Base-by-base conservation (phyloP, 2,888 invertebrate species). In the Empis stercorea region DNA sequence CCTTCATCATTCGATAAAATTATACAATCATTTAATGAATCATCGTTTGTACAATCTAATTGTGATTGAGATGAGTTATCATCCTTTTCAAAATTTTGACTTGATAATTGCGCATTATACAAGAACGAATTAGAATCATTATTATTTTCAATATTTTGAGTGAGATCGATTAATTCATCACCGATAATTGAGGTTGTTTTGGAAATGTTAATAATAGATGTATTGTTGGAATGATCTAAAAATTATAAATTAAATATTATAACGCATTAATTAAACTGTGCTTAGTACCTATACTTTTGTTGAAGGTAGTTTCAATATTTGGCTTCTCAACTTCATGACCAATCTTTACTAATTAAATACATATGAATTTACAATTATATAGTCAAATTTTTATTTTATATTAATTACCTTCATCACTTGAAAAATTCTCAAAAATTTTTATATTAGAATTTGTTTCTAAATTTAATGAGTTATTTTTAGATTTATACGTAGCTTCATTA, bases 1-100 rank as follows among this genome's bases (percentile, higher is more conserved):
- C 80, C 64, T 67, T 81, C 80, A 54, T 76, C 76, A 57, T 81
- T 79, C 2, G 67, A 67, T 17, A 68, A 54, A 10, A 65, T 38
- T 10, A 60, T 53, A 39, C 73, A 74, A n/a, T 59, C 59, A 44
- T 56, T 54, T 4, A 27, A 6, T 37, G 73, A 73, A n/a, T 43
- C 48, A 10, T 53, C 49, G 13, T 49, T 48, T 2, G 47, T 54
- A 13, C 45, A 38, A 3, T 38, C 20, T 43, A 41, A 11, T 34
- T 17, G 38, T 11, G 13, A 17, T 16, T 9, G 13, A n/a, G 1
- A 10, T 11, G 38, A 38, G 7, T 27, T 27, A 6, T 4, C 23
- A 27, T 27, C 5, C 4, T 27, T 27, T 9, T 27, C 9, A 27
- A 27, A 27, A 27, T 27, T 27, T 27, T 20, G 20, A 9, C 6